Percentiles rank a stretch among this genome's conserved stretches.
phyloP scores from a whole-genome alignment of 2,113 vertebrate species.

The Meriones unguiculatus region DNA sequence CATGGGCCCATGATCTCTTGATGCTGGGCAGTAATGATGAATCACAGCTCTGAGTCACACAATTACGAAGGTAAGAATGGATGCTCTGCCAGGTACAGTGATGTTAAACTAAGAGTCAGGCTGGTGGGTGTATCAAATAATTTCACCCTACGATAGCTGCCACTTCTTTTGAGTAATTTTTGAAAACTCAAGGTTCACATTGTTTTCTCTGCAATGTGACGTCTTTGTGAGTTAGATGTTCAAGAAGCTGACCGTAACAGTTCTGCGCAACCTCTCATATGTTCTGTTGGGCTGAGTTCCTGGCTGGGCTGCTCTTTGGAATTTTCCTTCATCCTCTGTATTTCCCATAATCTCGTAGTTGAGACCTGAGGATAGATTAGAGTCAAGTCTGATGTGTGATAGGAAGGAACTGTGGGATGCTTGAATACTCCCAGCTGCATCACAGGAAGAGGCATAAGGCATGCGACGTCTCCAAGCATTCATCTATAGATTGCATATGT shows the following conservation, averaged over 20 bases:
- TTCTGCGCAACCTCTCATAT: neutral
- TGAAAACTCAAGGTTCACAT: neutral
- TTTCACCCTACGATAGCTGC: neutral
- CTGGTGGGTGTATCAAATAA: neutral
- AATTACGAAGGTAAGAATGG: neutral
- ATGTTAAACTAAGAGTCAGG: neutral
- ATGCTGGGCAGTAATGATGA: neutral
- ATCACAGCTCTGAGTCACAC: neutral
- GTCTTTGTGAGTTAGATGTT: neutral
- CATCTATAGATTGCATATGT: neutral
- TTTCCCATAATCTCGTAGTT: neutral
- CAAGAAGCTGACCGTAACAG: neutral
- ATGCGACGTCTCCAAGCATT: rapidly evolving
- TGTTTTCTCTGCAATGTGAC: neutral
- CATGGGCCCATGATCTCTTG: neutral
- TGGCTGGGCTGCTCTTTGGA: neutral
- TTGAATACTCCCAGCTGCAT: neutral
- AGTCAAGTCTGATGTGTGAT: neutral
- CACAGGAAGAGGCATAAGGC: neutral
- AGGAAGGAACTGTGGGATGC: neutral
- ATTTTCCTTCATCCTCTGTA: neutral
- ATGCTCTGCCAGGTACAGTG: neutral
- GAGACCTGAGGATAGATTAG: neutral
- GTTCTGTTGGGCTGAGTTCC: neutral
- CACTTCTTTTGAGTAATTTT: neutral